phyloP scores from a whole-genome alignment of 2,888 invertebrate genomes.

The Cosmia pyralina region DNA sequence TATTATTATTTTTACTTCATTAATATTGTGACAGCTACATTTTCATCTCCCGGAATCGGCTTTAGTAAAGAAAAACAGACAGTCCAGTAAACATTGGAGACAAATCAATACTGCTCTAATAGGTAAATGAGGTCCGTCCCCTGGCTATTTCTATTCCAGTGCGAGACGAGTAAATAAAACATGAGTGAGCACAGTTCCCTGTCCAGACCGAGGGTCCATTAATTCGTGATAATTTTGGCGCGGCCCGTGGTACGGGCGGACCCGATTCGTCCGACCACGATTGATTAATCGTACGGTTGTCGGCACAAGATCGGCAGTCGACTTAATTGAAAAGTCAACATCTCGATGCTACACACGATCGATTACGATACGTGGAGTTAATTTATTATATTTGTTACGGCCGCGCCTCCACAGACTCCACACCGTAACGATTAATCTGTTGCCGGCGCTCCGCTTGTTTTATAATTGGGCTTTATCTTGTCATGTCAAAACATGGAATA shows the following conservation, averaged over 20 bases:
- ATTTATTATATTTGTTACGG: constrained; percentile 79
- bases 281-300: constrained; percentile 84
- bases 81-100: constrained; percentile 6
- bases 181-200: constrained; percentile 60
- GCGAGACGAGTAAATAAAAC: constrained; percentile 65
- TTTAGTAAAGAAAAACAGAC: constrained; percentile 1
- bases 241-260: constrained; percentile 59
- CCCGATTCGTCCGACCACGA: constrained; percentile 66
- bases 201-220: constrained; percentile 58
- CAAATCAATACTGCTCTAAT: constrained; percentile 59
- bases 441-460: constrained; percentile 55
- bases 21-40: background rate
- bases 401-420: constrained; percentile 51
- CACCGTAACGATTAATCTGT: constrained; percentile 58
- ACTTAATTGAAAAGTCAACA: constrained; percentile 90
- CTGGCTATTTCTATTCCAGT: constrained; percentile 61
- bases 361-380: constrained; percentile 80
- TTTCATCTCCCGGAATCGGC: background rate
- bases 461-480: constrained; percentile 66
- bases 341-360: constrained; percentile 81
- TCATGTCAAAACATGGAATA: constrained; percentile 41
- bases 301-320: constrained; percentile 79
- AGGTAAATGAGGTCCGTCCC: constrained; percentile 58
- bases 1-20: background rate
- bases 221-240: constrained; percentile 68